A percentile compares a stretch with the other conserved stretches of the same genome.
These are phyloP conservation scores for Bombus superbus DNA, from an alignment of 1,140 invertebrate genomes.

Conservation along the genomic window DNA sequence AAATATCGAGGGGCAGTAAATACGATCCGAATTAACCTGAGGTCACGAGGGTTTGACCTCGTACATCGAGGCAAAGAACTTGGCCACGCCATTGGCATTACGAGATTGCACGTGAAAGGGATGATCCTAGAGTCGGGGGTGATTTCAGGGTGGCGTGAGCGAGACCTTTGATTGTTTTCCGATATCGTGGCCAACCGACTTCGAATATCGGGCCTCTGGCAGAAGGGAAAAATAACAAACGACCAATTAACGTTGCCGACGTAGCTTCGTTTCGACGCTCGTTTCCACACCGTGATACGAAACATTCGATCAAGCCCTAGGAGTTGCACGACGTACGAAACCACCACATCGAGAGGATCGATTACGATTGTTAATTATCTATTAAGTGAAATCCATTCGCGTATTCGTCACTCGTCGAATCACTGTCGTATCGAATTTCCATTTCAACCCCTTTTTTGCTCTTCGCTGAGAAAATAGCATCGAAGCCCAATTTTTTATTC, in stretches of 20 bases:
- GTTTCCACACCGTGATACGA: not conserved
- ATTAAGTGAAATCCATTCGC: not conserved
- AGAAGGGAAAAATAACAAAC: constrained; percentile 65
- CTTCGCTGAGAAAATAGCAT: not conserved
- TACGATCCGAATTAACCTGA: constrained; percentile 60
- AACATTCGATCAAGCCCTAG: constrained; percentile 13
- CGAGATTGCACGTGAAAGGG: constrained; percentile 25
- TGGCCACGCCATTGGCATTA: not conserved
- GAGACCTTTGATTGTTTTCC: constrained; percentile 73
- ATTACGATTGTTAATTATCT: constrained; percentile 20
- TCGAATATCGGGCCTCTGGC: constrained; percentile 26
- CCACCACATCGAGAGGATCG: too few relatives aligned
- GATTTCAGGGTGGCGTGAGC: not conserved
- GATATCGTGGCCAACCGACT: constrained; percentile 62
- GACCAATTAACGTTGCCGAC: constrained; percentile 63
- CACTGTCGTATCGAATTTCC: not conserved
- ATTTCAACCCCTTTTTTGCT: not conserved
- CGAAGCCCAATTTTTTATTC: too few relatives aligned
- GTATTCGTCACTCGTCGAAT: not conserved
- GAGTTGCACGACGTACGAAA: not conserved
- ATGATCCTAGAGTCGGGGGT: not conserved
- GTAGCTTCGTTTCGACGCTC: not conserved
- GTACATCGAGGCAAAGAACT: not conserved
- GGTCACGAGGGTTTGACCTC: constrained; percentile 22
- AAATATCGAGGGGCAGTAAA: constrained; percentile 57